phyloP scores from a whole-genome alignment of 2,888 invertebrate genomes.

The Halictus quadricinctus region DNA sequence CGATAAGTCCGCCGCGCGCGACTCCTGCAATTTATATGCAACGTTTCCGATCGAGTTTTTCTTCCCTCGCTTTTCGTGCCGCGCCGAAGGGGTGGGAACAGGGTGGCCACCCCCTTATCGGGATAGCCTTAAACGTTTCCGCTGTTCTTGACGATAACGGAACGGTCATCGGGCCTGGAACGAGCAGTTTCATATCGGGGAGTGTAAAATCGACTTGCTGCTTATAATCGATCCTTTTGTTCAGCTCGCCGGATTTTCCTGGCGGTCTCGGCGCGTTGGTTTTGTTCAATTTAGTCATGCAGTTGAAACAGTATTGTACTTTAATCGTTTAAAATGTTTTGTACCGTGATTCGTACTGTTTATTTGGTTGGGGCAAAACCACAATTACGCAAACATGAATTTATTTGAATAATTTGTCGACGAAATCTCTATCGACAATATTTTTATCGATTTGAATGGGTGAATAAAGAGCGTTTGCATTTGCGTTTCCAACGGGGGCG shows the following conservation, averaged over 20 bases:
- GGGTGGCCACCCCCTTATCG: conserved; percentile 5
- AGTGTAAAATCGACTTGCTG: not conserved
- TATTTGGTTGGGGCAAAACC: not conserved
- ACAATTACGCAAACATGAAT: not conserved
- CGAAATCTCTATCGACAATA: not conserved
- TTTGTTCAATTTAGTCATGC: not conserved
- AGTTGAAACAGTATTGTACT: not conserved
- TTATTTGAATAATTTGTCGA: not conserved
- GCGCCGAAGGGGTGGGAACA: not conserved
- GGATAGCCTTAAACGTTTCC: conserved; percentile 10
- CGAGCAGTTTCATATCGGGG: not conserved
- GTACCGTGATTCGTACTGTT: not conserved
- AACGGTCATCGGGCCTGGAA: conserved; percentile 1
- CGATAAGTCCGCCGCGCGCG: conserved; percentile 28
- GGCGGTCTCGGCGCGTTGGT: not conserved
- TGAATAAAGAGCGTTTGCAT: not conserved
- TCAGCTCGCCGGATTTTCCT: not conserved
- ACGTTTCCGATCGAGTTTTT: conserved; percentile 24
- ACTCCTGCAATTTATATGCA: conserved; percentile 34
- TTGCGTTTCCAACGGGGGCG: not conserved
- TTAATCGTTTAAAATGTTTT: not conserved
- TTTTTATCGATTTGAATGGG: not conserved
- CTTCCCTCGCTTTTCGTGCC: not conserved
- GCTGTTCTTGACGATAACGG: conserved; percentile 2
- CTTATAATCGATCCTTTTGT: not conserved